phyloP scores from a whole-genome alignment of 1,140 invertebrate species.

The Armadillidium nasatum region DNA sequence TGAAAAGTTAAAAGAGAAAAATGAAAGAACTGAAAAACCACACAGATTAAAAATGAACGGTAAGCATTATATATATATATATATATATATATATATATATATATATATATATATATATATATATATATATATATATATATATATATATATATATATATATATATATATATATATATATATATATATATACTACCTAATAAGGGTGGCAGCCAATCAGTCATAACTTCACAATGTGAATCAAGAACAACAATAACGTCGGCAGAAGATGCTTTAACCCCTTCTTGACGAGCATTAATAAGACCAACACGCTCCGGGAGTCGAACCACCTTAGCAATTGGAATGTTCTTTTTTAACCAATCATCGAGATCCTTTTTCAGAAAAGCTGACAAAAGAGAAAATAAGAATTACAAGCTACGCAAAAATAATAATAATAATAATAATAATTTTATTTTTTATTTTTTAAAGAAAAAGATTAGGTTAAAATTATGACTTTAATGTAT shows the following conservation, averaged over 20 bases:
- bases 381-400: constrained; percentile 43
- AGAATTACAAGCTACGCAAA: too few relatives aligned
- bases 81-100: constrained; percentile 2
- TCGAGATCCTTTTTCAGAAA: constrained; percentile 20
- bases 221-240: constrained; percentile 75
- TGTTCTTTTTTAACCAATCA: neutral
- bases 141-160: constrained; percentile 4
- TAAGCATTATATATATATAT: constrained; percentile 8
- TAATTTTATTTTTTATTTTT: too few relatives aligned
- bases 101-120: neutral
- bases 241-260: constrained; percentile 71
- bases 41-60: too few relatives aligned
- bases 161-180: neutral
- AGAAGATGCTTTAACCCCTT: neutral
- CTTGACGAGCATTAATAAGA: constrained; percentile 23
- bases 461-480: too few relatives aligned
- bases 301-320: constrained; percentile 22
- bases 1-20: too few relatives aligned
- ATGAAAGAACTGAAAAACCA: too few relatives aligned
- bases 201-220: constrained; percentile 92
- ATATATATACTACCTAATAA: constrained; percentile 58
- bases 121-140: neutral
- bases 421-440: too few relatives aligned
- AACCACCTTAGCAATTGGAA: constrained; percentile 11
- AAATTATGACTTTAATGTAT: too few relatives aligned